These are phyloP conservation scores for Psephotus haematonotus DNA, from an alignment of 2,113 vertebrate genomes.

Conservation along the genomic window DNA sequence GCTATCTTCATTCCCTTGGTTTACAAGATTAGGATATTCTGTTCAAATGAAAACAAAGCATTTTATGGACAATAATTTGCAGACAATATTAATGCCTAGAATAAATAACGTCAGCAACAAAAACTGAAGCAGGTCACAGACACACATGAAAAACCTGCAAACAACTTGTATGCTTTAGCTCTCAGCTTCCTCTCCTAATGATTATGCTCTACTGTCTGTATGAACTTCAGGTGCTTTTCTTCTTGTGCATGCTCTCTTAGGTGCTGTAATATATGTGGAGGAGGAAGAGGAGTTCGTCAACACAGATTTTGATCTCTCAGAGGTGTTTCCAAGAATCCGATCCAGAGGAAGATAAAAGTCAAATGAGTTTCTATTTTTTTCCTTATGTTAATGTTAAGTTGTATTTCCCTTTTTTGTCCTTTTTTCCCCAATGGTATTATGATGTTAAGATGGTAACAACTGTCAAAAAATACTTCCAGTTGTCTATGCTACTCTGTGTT, in stretches of 20 bases:
- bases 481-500: neutral
- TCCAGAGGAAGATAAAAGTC: neutral
- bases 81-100: neutral
- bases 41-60: neutral
- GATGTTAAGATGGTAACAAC: neutral
- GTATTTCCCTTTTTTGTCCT: neutral
- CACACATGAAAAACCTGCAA: neutral
- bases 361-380: neutral
- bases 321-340: constrained; percentile 61
- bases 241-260: neutral
- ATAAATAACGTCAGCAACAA: neutral
- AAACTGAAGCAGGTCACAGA: neutral
- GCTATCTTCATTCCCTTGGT: neutral
- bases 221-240: neutral
- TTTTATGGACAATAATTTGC: neutral
- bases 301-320: constrained; percentile 55
- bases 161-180: neutral
- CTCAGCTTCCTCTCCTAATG: neutral
- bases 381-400: neutral
- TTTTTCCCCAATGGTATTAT: neutral
- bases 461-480: neutral
- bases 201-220: neutral
- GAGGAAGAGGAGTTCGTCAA: constrained; percentile 44
- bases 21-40: neutral
- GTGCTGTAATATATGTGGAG: constrained; percentile 13